Conservation (phyloP, 92 coral and sea anemone species). For the Porites rus region DNA sequence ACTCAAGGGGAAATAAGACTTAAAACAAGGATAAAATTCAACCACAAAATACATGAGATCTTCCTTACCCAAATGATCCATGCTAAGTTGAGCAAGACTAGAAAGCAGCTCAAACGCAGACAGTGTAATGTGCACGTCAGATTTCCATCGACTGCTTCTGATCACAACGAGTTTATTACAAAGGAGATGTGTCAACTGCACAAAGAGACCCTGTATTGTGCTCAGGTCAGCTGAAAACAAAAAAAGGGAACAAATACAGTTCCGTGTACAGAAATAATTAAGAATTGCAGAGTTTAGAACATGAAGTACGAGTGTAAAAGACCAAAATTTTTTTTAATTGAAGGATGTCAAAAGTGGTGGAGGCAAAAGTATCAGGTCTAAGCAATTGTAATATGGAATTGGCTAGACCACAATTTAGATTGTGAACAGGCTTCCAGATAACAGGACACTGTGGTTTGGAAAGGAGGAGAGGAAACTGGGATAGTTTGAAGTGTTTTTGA, state of each 20-base stretch:
- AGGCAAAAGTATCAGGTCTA: too few species aligned
- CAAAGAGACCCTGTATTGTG: constrained; percentile 88
- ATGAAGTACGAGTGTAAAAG: too few species aligned
- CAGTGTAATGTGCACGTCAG: constrained; percentile 91
- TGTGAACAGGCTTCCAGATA: too few species aligned
- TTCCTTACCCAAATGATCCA: constrained; percentile 61
- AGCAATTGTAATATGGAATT: too few species aligned
- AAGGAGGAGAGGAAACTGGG: too few species aligned
- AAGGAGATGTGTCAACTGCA: constrained; percentile 87
- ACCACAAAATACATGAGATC: background rate
- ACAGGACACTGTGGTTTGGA: too few species aligned
- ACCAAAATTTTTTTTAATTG: too few species aligned
- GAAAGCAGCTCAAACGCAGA: constrained; percentile 92
- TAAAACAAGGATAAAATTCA: background rate
- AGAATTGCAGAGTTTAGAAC: background rate
- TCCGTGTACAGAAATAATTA: background rate
- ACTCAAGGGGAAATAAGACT: background rate
- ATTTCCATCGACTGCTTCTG: constrained; percentile 94
- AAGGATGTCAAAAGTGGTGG: too few species aligned
- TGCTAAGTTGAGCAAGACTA: constrained; percentile 86
- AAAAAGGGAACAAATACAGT: too few species aligned
- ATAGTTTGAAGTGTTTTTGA: too few species aligned
- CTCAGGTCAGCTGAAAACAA: constrained; percentile 63
- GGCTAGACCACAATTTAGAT: too few species aligned
- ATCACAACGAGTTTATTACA: constrained; percentile 93